Conservation (phyloP, 2,113 vertebrate genomes). For the Strix uralensis region DNA sequence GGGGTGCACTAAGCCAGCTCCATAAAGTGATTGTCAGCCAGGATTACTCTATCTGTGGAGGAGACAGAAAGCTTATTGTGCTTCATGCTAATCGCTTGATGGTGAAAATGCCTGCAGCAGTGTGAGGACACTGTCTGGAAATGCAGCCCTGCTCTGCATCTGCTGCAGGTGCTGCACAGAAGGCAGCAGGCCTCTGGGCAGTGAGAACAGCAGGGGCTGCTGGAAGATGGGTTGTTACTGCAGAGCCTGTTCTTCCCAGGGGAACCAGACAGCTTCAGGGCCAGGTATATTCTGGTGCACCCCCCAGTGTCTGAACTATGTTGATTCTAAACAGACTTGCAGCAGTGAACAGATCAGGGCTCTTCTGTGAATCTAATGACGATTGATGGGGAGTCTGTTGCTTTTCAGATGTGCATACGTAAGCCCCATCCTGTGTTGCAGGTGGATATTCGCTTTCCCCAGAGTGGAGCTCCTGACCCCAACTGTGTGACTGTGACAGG, state of each 20-base stretch:
- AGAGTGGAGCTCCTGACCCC: conserved; percentile 90
- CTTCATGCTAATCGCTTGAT: background rate
- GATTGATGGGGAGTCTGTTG: background rate
- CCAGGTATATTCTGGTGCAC: background rate
- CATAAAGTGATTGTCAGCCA: background rate
- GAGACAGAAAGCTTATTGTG: background rate
- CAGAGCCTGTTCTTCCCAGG: background rate
- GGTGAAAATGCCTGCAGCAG: background rate
- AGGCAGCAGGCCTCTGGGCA: background rate
- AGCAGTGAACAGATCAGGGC: background rate
- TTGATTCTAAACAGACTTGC: background rate
- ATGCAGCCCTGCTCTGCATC: background rate
- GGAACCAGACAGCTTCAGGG: background rate
- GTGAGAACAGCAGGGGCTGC: background rate
- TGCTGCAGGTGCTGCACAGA: background rate
- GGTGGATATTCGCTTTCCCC: conserved; percentile 98
- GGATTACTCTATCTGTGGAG: background rate
- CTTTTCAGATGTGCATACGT: background rate
- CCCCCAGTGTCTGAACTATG: background rate
- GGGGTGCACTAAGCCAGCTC: background rate
- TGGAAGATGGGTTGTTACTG: background rate
- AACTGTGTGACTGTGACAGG: conserved; percentile 94
- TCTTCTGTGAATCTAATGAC: background rate
- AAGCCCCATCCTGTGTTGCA: conserved; percentile 34
- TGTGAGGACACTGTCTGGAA: background rate